Evolutionary conservation across 2,113 vertebrate species (phyloP).

Genomic region (Chloroceryle aenea): DNA sequence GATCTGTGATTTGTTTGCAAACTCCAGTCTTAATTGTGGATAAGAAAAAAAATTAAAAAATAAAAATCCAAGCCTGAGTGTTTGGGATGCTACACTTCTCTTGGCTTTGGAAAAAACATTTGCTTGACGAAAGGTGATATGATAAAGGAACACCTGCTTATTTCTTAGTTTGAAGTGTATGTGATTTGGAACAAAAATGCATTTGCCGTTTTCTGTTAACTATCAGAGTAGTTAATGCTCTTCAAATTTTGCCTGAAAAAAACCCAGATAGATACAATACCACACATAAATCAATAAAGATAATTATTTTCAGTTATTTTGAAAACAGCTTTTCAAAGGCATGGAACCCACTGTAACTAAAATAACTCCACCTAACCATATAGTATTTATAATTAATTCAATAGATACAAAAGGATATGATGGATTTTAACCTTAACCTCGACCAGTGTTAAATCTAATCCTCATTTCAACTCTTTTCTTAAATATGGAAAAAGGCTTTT

Average conservation of each 20-base stretch:
- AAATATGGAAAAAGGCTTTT: background rate
- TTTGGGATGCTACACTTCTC: background rate
- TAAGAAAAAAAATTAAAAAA: background rate
- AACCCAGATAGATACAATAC: background rate
- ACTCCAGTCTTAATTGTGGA: background rate
- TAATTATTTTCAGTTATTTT: background rate
- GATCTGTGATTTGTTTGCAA: background rate
- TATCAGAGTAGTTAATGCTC: background rate
- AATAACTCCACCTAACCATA: background rate
- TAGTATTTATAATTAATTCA: background rate
- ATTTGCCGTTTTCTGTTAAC: background rate
- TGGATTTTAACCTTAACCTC: background rate
- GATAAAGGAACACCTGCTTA: background rate
- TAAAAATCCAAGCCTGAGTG: background rate
- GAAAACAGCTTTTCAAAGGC: background rate
- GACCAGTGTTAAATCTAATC: conserved; percentile 14
- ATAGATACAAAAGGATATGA: background rate
- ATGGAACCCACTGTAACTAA: background rate
- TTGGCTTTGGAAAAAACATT: background rate
- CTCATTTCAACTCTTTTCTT: background rate
- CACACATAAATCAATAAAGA: background rate
- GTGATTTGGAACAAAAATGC: background rate
- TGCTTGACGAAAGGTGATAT: background rate
- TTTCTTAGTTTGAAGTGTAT: background rate
- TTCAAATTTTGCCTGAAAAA: background rate